Base-by-base conservation (phyloP, 2,797 vertebrate species). In the Coluber constrictor region DNA sequence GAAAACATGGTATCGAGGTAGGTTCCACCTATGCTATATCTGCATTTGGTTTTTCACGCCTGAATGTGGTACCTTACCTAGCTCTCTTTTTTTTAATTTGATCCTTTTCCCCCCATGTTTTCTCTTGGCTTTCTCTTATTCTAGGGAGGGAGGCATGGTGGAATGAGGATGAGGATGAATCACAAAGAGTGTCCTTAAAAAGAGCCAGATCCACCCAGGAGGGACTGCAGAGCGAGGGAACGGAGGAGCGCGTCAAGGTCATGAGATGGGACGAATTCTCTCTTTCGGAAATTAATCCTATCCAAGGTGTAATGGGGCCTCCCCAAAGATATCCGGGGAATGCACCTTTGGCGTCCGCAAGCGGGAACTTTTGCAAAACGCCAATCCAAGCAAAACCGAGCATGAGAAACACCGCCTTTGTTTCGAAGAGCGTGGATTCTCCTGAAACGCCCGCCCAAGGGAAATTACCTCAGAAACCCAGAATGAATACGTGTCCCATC, bases 231-330 rank as follows among this genome's bases (percentile, higher is more conserved):
- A 54, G 15, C 16, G 63, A 6, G 4, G 3, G 15, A 0, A n/a
- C 9, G 0, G 89, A 90, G 47, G n/a, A 5, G 1, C 15, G 11
- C 20, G 27, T 3, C 29, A 66, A 66, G 23, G 27, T n/a, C 43
- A 23, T 29, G 57, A 60, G 13, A 29, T 47, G 61, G 47, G 63
- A 66, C 1, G 18, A 10, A 5, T n/a, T 16, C 16, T 66, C 51
- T 23, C 43, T 29, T 66, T 90, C 60, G 4, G 60, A 90, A 66
- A 29, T 9, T 5, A 23, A 4, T 47, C 43, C 10, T 43, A 47
- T 12, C 37, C 20, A 47, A 10, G 4, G 4, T 12, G 74, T 5
- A 47, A 47, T 4, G 37, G 37, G 0, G 0, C 3, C 20, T 0
- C 37, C 37, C 0, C 74, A 10, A 23, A 79, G 3, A 25, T 83